Base-by-base conservation (phyloP, 2,888 invertebrate genomes). In the Pandemis cinnamomeana region DNA sequence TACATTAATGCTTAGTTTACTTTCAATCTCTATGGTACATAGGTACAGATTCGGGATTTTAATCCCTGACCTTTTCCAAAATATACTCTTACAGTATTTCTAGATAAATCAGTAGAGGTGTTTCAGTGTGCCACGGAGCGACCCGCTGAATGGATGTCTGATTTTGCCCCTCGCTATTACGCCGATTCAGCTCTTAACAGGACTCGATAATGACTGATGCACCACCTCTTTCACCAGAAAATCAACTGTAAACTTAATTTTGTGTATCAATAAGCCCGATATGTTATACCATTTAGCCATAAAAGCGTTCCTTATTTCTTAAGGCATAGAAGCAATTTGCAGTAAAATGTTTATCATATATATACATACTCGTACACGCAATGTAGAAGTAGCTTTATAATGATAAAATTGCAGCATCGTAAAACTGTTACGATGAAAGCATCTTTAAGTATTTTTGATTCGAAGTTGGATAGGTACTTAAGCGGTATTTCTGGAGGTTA, bases 381-480 rank as follows among this genome's bases (percentile, higher is more conserved):
- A 20, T 62, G 15, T 66, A 70, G 46, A 55, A 53, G 73, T 58
- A 55, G 62, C 53, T 76, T 70, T 69, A 77, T 77, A 77, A 78
- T 77, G 78, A 79, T 81, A 84, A 86, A 85, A 84, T 79, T 85
- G 85, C 86, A 87, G 79, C 79, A 79, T 82, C 87, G 83, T 88
- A 88, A 88, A 87, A 86, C 77, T 81, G 80, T 83, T 83, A 86
- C 80, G 79, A 79, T 77, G 75, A 67, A 74, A 81, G 80, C 78
- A 80, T 84, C 82, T 85, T 82, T 82, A 81, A 83, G 83, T 81
- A 84, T 84, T 88, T 86, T 85, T 85, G 87, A 87, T 86, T 88
- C 81, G 79, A 83, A 79, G 78, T 82, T 79, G 81, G 82, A 80
- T 79, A n/a, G n/a, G n/a, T n/a, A 79, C 81, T 85, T 82, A 81